phyloP scores from a whole-genome alignment of 2,888 invertebrate species.

The Diabrotica balteata region DNA sequence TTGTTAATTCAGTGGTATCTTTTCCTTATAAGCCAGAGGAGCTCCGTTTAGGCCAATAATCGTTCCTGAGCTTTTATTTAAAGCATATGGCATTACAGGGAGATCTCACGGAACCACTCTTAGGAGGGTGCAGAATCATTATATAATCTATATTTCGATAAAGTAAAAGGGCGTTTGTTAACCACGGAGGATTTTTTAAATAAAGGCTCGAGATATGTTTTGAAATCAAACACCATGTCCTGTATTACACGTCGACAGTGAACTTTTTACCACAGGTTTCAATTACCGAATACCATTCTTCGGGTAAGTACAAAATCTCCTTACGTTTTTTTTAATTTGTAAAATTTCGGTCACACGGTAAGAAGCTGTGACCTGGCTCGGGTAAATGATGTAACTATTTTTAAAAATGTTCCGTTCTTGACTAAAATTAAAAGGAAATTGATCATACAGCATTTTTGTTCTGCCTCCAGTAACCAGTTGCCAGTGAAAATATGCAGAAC shows the following conservation, averaged over 20 bases:
- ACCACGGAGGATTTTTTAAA: constrained; percentile 26
- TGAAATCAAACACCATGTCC: constrained; percentile 26
- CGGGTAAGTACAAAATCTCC: constrained; percentile 31
- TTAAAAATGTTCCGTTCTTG: no score
- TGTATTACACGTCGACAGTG: constrained; percentile 24
- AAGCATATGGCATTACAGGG: constrained; percentile 7
- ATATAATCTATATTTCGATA: no score
- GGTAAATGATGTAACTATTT: no score
- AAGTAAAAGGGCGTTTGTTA: constrained; percentile 7
- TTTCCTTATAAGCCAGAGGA: constrained; percentile 9
- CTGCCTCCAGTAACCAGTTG: constrained; percentile 21
- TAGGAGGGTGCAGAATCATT: constrained; percentile 9
- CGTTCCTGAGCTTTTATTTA: constrained; percentile 13
- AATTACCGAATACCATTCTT: constrained; percentile 33
- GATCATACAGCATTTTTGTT: constrained; percentile 26
- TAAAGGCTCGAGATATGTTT: constrained; percentile 23
- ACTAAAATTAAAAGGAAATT: constrained; percentile 11
- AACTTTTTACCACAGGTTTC: constrained; percentile 34
- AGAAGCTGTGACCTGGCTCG: no score
- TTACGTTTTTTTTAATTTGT: constrained; percentile 25
- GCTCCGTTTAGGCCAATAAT: constrained; percentile 9
- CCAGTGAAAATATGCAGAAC: constrained; percentile 22
- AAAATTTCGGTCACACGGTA: no score
- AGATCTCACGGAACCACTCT: no score
- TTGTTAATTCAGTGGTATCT: not conserved